Evolutionary conservation across 2,113 vertebrate genomes (phyloP), one percentile per base, ranked within the genome.

Genomic region (Carettochelys insculpta): DNA sequence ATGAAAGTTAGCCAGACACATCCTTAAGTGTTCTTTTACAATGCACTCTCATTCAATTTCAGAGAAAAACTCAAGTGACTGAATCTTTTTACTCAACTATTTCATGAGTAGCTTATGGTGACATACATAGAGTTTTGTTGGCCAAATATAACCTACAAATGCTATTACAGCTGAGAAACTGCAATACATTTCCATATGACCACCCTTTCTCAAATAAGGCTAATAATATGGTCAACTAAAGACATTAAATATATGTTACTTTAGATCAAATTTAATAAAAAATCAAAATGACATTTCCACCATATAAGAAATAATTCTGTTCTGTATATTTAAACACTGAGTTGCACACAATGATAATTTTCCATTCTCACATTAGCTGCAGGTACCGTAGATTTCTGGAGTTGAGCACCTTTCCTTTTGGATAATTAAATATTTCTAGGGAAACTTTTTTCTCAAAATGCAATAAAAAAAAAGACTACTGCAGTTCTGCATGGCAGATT

Each of bases 371-470:
- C 13, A 2, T 22, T 52, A 89, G 24, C 51, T 80, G 24, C 61
- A 92, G 45, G 48, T 48, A 65, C 22, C 20, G 79, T 4, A 22
- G 8, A 13, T 83, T 84, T 68, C 61, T 68, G 38, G 61, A 20
- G 19, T 38, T 20, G 17, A 76, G 43, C 3, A 75, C 12, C 6
- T 29, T 75, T 14, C 24, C 56, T 11, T 3, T 41, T 19, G 38
- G 22, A 56, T 16, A 45, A 87, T 80, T 50, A 82, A 50, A 5
- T 65, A 82, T 68, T 88, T 87, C 48, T 17, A 8, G 85, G 17
- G 38, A 61, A 90, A 56, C 31, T 3, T 89, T 92, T 88, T 20
- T 45, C n/a, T 25, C 52, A 12, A 82, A 89, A 91, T 86, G 58
- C 14, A 25, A 43, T 0, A 1, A 12, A 56, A 0, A 87, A 47